Conservation (phyloP, 2,113 vertebrate genomes). For the Rutilus rutilus region DNA sequence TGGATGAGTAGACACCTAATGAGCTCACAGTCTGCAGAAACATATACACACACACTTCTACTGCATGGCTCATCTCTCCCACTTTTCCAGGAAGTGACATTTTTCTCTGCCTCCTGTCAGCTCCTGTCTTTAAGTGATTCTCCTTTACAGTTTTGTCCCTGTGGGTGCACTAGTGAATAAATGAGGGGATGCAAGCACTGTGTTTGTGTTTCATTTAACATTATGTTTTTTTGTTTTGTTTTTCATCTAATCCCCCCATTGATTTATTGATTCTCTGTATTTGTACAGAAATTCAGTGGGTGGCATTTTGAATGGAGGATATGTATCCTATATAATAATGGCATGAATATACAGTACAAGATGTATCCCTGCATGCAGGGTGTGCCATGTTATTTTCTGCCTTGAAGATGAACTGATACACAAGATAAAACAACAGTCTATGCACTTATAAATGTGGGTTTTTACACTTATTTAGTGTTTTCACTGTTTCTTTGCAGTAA, state of each 20-base stretch:
- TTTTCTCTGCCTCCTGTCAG: constrained; percentile 51
- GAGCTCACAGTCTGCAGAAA: constrained; percentile 39
- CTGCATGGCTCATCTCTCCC: constrained; percentile 42
- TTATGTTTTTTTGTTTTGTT: neutral
- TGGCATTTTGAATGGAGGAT: neutral
- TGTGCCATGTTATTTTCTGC: neutral
- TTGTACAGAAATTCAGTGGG: neutral
- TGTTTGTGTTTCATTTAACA: constrained; percentile 28
- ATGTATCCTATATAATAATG: neutral
- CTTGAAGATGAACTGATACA: neutral
- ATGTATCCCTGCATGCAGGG: neutral
- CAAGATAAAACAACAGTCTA: neutral
- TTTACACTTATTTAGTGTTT: neutral
- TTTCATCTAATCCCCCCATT: neutral
- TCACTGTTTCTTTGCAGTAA: neutral
- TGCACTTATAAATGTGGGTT: neutral
- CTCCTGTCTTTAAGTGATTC: constrained; percentile 50
- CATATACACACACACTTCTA: constrained; percentile 6
- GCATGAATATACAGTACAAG: neutral
- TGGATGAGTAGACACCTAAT: constrained; percentile 51
- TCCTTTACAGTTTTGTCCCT: constrained; percentile 38
- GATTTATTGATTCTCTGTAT: constrained; percentile 1
- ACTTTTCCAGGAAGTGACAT: constrained; percentile 49
- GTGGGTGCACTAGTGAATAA: constrained; percentile 31
- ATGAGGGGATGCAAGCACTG: neutral